These are phyloP conservation scores for Barnardius zonarius DNA, from an alignment of 2,113 vertebrate genomes.

Conservation along the genomic window DNA sequence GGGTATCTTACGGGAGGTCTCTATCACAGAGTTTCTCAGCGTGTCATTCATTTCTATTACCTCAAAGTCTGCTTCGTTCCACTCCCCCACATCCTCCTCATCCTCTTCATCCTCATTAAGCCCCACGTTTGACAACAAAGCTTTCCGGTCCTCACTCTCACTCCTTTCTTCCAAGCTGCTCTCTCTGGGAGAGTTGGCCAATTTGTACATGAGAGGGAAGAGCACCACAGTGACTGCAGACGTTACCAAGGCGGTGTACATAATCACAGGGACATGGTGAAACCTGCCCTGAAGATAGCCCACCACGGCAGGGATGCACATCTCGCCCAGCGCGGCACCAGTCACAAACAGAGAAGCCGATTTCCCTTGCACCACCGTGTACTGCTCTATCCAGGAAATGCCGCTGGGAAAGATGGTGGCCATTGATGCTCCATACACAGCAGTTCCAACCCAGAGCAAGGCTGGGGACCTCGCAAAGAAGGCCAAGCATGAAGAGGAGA, in stretches of 20 bases:
- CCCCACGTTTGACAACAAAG: constrained; percentile 73
- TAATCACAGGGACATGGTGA: constrained; percentile 75
- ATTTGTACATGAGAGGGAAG: constrained; percentile 88
- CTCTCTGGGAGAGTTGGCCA: constrained; percentile 71
- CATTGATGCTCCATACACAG: constrained; percentile 88
- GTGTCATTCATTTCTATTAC: constrained; percentile 84
- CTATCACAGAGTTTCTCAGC: constrained; percentile 61
- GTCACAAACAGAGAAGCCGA: constrained; percentile 83
- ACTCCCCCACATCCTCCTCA: constrained; percentile 61
- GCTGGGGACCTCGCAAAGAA: constrained; percentile 69
- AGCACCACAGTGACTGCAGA: constrained; percentile 79
- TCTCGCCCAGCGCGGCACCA: constrained; percentile 88
- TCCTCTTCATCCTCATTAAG: constrained; percentile 78
- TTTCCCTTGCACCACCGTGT: constrained; percentile 82
- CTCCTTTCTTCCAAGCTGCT: not conserved
- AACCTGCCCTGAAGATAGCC: constrained; percentile 81
- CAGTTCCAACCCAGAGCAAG: constrained; percentile 80
- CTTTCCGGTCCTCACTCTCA: constrained; percentile 78
- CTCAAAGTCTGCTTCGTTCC: constrained; percentile 89
- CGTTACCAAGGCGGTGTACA: constrained; percentile 78
- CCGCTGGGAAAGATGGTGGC: constrained; percentile 91
- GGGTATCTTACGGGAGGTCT: constrained; percentile 4
- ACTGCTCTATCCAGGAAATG: constrained; percentile 93
- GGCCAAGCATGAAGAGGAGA: constrained; percentile 78
- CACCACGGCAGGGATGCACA: constrained; percentile 83